Conservation (phyloP, 37 sponge, comb jelly and placozoan species). For the Mnemiopsis leidyi region DNA sequence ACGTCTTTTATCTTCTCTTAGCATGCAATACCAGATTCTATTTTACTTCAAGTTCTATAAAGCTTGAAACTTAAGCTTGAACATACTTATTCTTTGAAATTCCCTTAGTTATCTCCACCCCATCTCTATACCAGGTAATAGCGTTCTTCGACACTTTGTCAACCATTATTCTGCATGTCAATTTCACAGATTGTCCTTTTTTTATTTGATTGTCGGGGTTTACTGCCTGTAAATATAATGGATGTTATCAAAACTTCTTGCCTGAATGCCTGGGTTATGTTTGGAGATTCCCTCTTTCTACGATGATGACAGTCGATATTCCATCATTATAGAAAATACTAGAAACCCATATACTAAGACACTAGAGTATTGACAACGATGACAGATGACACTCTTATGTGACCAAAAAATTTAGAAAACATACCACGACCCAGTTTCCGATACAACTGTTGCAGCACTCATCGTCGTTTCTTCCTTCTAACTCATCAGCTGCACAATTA, state of each 20-base stretch:
- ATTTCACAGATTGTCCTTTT: not conserved
- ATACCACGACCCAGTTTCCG: constrained; percentile 10
- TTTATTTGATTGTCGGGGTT: not conserved
- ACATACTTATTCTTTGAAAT: constrained; percentile 37
- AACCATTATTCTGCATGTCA: not conserved
- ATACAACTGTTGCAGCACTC: not conserved
- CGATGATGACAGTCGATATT: too few relatives aligned
- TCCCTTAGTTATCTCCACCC: not conserved
- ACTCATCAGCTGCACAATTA: not conserved
- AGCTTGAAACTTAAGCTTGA: not conserved
- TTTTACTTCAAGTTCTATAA: too few relatives aligned
- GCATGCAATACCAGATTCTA: too few relatives aligned
- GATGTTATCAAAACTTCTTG: not conserved
- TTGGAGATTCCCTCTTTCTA: too few relatives aligned
- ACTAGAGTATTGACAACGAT: too few relatives aligned
- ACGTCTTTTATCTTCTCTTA: too few relatives aligned
- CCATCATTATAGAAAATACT: too few relatives aligned
- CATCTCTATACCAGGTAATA: not conserved
- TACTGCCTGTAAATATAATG: not conserved
- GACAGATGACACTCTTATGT: too few relatives aligned
- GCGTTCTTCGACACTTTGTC: not conserved
- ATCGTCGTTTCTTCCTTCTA: not conserved
- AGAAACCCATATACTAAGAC: too few relatives aligned
- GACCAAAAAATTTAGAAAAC: not conserved
- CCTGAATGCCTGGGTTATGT: too few relatives aligned